Base-by-base conservation (phyloP, 2,888 invertebrate species). In the Eristalis arbustorum region DNA sequence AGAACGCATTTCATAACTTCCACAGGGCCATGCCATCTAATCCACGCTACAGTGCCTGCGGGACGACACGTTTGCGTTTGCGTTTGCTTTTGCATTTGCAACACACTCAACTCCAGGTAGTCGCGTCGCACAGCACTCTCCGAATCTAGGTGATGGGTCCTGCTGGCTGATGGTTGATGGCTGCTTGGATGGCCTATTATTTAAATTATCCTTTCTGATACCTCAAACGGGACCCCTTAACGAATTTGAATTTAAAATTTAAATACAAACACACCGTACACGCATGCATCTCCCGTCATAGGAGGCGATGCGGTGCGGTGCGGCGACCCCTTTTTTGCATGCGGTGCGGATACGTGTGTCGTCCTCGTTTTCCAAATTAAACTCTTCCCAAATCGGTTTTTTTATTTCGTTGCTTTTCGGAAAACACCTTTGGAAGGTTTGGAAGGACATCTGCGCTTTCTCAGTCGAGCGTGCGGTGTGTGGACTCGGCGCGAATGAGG, bases 401-500 rank as follows among this genome's bases (percentile, higher is more conserved):
- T 77, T 73, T 75, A 67, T 66, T 42, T 23, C 23, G 22, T 18
- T 61, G 22, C n/a, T 34, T 71, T 82, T 84, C 77, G 81, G 78
- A 73, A 88, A 89, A 89, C 90, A 89, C 89, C 89, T 91, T 91
- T 91, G 49, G 89, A 89, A 90, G 90, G 91, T 91, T 91, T 91
- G 49, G 89, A 89, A 90, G 90, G 91, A 91, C 91, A 91, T 91
- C 91, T 91, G 91, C 91, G 89, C 89, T 81, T 89, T 89, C 89
- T 88, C 89, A 89, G 28, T 67, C 28, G 59, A 25, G 42, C 42
- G 76, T 68, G 23, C 74, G 75, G 56, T 42, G 34, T 66, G 64
- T 61, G 42, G 42, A 56, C 63, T 31, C 14, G 59, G 63, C 72
- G 13, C 74, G 56, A 88, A 88, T 67, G 76, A 88, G 81, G 88